These are phyloP conservation scores for Acromyrmex echinatior DNA, from an alignment of 1,140 invertebrate species.

Conservation along the genomic window DNA sequence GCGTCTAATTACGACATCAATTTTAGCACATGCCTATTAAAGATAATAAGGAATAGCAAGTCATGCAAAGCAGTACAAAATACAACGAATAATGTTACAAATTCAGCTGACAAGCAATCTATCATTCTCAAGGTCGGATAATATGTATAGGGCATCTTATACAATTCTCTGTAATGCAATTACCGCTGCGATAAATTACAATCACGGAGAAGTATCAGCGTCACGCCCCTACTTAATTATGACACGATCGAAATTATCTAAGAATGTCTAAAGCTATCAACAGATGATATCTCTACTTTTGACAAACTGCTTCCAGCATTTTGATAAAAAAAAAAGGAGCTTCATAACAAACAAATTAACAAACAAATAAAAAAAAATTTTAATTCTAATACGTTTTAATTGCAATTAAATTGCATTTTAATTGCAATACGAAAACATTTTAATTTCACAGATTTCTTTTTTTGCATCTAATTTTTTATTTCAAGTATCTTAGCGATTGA, in stretches of 20 bases:
- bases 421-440: not conserved
- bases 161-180: conserved; percentile 35
- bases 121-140: conserved; percentile 27
- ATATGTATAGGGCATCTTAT: not conserved
- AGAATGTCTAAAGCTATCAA: not conserved
- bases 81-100: conserved; percentile 3
- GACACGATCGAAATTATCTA: not conserved
- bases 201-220: conserved; percentile 15
- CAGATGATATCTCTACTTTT: not conserved
- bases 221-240: conserved; percentile 36
- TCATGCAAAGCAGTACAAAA: not conserved
- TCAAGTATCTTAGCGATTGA: not conserved
- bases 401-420: no score
- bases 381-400: not conserved
- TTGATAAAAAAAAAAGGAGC: not conserved
- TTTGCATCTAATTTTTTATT: not conserved
- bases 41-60: not conserved
- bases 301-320: not conserved
- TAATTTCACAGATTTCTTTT: not conserved
- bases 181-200: conserved; percentile 42
- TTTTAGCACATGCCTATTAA: conserved; percentile 1
- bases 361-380: not conserved
- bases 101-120: conserved; percentile 5
- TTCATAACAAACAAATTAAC: not conserved
- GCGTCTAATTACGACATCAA: not conserved